phyloP scores from a whole-genome alignment of 2,113 vertebrate species.

The Tenrec ecaudatus region DNA sequence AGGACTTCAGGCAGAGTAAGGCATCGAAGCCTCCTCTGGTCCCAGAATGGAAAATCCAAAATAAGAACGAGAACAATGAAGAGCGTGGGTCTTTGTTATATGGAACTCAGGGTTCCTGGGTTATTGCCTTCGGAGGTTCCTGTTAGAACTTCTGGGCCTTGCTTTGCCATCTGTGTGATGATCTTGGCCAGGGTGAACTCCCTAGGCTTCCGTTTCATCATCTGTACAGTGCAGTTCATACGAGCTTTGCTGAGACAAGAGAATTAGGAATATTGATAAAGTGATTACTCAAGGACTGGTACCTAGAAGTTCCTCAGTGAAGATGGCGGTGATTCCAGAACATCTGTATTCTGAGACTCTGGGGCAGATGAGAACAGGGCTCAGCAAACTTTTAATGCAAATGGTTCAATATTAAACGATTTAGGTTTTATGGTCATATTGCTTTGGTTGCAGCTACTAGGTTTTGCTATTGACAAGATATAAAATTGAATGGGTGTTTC shows the following conservation, averaged over 20 bases:
- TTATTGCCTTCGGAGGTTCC: background rate
- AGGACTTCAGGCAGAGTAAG: background rate
- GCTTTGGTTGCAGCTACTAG: background rate
- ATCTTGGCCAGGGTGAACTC: background rate
- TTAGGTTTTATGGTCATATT: background rate
- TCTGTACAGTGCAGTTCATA: background rate
- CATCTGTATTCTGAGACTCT: background rate
- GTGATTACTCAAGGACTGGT: background rate
- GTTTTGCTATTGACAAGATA: background rate
- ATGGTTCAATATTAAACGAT: background rate
- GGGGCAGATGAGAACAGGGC: background rate
- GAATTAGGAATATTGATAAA: background rate
- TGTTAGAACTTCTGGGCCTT: background rate
- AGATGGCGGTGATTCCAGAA: background rate
- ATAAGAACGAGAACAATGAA: background rate
- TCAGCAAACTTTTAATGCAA: background rate
- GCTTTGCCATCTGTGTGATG: background rate
- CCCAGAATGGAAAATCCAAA: background rate
- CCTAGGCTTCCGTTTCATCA: background rate
- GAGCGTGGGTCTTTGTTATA: background rate
- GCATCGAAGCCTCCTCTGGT: background rate
- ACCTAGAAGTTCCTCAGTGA: background rate
- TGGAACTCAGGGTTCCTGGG: background rate
- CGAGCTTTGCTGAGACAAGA: background rate
- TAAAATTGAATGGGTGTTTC: background rate